Base-by-base conservation (phyloP, 2,888 invertebrate species). In the Calameuta pallipes region DNA sequence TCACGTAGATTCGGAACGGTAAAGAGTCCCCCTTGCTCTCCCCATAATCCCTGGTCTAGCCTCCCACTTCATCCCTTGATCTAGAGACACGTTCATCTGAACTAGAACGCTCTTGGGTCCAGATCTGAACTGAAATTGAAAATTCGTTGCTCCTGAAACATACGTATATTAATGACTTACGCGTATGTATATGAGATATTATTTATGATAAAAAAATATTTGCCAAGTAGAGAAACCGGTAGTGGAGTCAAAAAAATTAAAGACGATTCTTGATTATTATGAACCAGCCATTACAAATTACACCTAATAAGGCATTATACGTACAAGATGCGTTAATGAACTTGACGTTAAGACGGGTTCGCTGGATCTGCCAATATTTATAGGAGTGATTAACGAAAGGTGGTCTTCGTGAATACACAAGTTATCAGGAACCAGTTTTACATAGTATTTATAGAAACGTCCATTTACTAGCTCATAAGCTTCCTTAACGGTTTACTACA, bases 1-100 rank as follows among this genome's bases (percentile, higher is more conserved):
- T 83, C 85, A 78, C 82, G 80, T 80, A 82, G 78, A 74, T 80
- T 76, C 76, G 80, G 76, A 84, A 86, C 86, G 86, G 85, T 84
- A 85, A 83, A 86, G 56, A 23, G 56, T 15, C 23, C 56, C 9
- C 56, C 56, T 56, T 23, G 23, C 23, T 23, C 56, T 23, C 23
- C 56, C 23, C 56, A 2, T 56, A 3, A 56, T 23, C 2, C 56
- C 56, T 56, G 23, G 9, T 56, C 56, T 15, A 23, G 23, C 56
- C 56, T 23, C 56, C 56, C 56, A 56, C 56, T 56, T 56, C 56
- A 56, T 56, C 56, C 56, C 56, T 56, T 23, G 56, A 23, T 23
- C 56, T 0, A 56, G 15, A 56, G 56, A 56, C 9, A 23, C 56
- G 56, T 23, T 56, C 56, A 9, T 56, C 23, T 9, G 56, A 23